Percentiles rank a stretch among this genome's conserved stretches.
Conservation (phyloP, 2,113 vertebrate genomes). For the Gymnorhina tibicen region DNA sequence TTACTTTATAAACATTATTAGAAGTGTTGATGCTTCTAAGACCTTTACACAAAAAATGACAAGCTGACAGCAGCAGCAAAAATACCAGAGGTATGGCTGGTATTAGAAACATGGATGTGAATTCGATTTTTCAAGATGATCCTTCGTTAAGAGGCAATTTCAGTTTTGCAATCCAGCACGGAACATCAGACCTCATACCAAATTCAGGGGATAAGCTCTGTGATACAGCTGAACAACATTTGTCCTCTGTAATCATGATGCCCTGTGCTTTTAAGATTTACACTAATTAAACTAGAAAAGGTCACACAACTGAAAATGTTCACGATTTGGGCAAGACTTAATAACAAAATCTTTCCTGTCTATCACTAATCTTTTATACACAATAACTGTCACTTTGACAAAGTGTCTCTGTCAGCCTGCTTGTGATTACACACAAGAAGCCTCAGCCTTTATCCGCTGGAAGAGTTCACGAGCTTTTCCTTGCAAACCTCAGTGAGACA, state of each 20-base stretch:
- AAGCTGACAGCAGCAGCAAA: neutral
- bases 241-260: neutral
- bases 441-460: neutral
- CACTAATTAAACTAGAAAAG: constrained; percentile 51
- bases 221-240: neutral
- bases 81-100: neutral
- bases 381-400: neutral
- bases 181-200: neutral
- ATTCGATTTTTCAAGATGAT: neutral
- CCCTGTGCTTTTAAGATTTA: neutral
- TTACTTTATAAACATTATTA: neutral
- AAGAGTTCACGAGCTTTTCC: neutral
- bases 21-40: neutral
- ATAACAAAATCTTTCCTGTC: neutral
- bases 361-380: neutral
- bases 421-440: neutral
- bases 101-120: neutral
- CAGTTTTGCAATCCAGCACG: neutral
- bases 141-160: neutral
- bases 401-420: neutral
- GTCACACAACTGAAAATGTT: constrained; percentile 23
- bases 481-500: neutral
- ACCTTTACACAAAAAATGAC: neutral
- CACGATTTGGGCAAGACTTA: neutral
- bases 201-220: neutral